Percentiles rank a stretch among this genome's conserved stretches.
Evolutionary conservation across 2,797 vertebrate species (phyloP).

Genomic region (Tarsius wallacei): DNA sequence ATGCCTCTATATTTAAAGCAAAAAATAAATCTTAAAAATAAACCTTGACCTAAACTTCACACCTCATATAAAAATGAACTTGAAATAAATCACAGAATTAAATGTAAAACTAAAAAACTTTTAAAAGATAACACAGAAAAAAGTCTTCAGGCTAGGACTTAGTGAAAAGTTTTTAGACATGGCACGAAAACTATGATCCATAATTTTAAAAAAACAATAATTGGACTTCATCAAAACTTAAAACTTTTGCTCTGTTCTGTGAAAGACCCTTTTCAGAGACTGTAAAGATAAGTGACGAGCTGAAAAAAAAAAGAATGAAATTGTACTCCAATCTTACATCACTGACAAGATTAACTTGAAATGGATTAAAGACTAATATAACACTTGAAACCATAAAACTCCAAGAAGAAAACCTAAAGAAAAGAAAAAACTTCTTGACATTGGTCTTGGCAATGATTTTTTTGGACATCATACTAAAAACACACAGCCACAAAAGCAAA

Average conservation of each 20-base stretch:
- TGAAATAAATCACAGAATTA: conserved; percentile 18
- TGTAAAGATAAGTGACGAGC: not conserved
- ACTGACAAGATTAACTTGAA: not conserved
- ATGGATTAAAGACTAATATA: not conserved
- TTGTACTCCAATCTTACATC: not conserved
- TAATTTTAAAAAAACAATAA: not conserved
- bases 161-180: not conserved
- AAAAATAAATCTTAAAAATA: conserved; percentile 40
- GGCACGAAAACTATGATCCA: not conserved
- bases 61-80: conserved; percentile 25
- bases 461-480: not conserved
- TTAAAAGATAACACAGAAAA: not conserved
- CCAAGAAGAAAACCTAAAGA: not conserved
- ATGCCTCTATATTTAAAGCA: not conserved
- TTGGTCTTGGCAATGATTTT: not conserved
- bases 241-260: not conserved
- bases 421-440: not conserved
- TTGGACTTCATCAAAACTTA: conserved; percentile 5
- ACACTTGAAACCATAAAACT: not conserved
- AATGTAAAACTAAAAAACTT: not conserved
- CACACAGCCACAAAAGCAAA: not conserved
- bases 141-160: not conserved
- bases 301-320: not conserved
- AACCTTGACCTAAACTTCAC: conserved; percentile 28
- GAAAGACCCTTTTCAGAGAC: not conserved